phyloP scores from a whole-genome alignment of 2,888 invertebrate species.

The Sarcophaga caerulescens region DNA sequence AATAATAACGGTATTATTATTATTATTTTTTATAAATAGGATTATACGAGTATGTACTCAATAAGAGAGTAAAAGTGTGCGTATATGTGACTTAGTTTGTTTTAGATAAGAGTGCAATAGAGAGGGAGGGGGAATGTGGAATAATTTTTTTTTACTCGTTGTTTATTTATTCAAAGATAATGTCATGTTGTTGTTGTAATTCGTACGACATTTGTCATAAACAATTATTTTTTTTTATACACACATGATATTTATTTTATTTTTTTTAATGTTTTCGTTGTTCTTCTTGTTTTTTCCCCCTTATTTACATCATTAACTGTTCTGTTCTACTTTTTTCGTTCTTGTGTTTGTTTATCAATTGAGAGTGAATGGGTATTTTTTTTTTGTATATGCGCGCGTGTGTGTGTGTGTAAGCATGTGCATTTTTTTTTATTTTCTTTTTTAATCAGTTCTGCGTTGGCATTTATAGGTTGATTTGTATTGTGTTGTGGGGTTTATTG shows the following conservation, averaged over 20 bases:
- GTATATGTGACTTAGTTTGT: too few relatives aligned
- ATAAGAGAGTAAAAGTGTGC: too few relatives aligned
- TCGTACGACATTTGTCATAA: conserved; percentile 62
- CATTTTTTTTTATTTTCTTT: not conserved
- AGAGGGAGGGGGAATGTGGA: too few relatives aligned
- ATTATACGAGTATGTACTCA: too few relatives aligned
- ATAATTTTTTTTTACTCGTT: too few relatives aligned
- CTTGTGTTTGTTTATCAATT: conserved; percentile 10
- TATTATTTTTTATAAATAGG: too few relatives aligned
- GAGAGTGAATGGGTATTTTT: too few relatives aligned
- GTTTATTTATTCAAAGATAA: conserved; percentile 61
- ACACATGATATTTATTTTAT: not conserved
- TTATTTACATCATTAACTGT: conserved; percentile 47
- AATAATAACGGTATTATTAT: too few relatives aligned
- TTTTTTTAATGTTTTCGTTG: not conserved
- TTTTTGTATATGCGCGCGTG: too few relatives aligned
- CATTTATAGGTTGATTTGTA: conserved; percentile 58
- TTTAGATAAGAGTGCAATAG: too few relatives aligned
- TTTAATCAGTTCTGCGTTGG: conserved; percentile 52
- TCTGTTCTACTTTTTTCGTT: conserved; percentile 49
- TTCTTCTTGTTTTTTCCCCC: not conserved
- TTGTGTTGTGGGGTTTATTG: conserved; percentile 40
- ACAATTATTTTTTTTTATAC: conserved; percentile 13
- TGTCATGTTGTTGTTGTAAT: conserved; percentile 41
- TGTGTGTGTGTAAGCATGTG: not conserved